Percentiles rank a stretch among this genome's conserved stretches.
These are phyloP conservation scores for Nemoura dubitans DNA, from an alignment of 2,888 invertebrate genomes.

Conservation along the genomic window DNA sequence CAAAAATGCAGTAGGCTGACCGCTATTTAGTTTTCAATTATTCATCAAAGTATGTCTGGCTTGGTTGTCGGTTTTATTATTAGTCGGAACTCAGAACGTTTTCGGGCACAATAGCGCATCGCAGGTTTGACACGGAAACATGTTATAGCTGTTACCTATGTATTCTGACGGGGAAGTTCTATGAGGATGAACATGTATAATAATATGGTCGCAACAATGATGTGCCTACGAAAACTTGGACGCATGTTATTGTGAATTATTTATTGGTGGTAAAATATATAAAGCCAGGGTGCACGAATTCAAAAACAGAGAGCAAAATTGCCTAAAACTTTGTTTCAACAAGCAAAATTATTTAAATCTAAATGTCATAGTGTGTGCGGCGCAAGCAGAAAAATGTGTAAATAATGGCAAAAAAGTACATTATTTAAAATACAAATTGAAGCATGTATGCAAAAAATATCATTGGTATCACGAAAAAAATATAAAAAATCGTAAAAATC, in stretches of 20 bases:
- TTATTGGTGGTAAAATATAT: background rate
- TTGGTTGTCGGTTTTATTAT: background rate
- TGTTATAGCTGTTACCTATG: background rate
- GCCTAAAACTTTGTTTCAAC: background rate
- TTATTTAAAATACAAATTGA: constrained; percentile 31
- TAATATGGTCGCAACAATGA: background rate
- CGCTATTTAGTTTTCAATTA: background rate
- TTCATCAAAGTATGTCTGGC: background rate
- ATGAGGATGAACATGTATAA: background rate
- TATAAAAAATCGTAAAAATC: constrained; percentile 24
- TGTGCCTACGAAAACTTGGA: background rate
- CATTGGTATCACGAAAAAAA: background rate
- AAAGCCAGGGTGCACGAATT: constrained; percentile 14
- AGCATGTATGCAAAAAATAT: constrained; percentile 1
- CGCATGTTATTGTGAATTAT: background rate
- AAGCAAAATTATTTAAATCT: constrained; percentile 7
- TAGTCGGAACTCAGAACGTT: too few relatives aligned
- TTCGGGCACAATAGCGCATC: too few relatives aligned
- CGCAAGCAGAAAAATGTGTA: constrained; percentile 24
- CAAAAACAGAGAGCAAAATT: background rate
- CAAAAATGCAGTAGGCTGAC: background rate
- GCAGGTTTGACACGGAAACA: background rate
- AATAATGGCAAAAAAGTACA: constrained; percentile 4
- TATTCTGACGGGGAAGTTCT: background rate
- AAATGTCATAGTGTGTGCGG: background rate